These are phyloP conservation scores for Heteronetta atricapilla DNA, from an alignment of 2,113 vertebrate genomes.

Conservation along the genomic window DNA sequence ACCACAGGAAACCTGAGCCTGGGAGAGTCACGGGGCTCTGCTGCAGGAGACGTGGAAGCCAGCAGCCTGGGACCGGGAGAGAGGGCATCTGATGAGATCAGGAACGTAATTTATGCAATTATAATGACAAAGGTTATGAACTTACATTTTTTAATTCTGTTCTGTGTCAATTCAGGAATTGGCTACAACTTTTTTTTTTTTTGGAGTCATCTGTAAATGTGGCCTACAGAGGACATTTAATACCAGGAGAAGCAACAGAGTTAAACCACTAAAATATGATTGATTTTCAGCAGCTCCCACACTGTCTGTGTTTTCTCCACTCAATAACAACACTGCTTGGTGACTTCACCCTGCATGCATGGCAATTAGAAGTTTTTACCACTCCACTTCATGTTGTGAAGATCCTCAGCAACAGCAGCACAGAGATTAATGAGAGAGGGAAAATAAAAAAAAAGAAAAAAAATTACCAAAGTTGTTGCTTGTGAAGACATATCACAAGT, in stretches of 20 bases:
- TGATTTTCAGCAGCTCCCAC: slow-evolving; percentile 19
- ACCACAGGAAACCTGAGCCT: not conserved
- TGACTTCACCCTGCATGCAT: not conserved
- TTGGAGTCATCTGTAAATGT: not conserved
- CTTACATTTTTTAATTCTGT: not conserved
- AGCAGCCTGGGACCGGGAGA: not conserved
- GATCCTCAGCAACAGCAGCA: not conserved
- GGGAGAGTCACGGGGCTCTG: not conserved
- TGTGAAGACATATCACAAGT: not conserved
- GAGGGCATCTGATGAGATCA: not conserved
- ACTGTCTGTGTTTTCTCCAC: not conserved
- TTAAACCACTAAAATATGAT: not conserved
- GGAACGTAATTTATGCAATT: not conserved
- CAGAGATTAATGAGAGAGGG: not conserved
- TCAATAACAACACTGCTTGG: not conserved
- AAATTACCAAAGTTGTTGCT: not conserved
- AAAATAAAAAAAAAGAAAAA: not conserved
- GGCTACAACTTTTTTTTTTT: not conserved
- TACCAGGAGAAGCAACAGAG: not conserved
- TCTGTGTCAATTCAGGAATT: not conserved
- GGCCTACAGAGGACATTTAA: not conserved
- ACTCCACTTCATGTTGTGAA: not conserved
- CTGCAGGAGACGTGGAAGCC: not conserved
- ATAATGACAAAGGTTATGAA: not conserved
- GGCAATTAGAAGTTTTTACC: not conserved